A percentile compares a stretch with the other conserved stretches of the same genome.
Conservation (phyloP, 1,140 invertebrate genomes). For the Sycobia sp. region DNA sequence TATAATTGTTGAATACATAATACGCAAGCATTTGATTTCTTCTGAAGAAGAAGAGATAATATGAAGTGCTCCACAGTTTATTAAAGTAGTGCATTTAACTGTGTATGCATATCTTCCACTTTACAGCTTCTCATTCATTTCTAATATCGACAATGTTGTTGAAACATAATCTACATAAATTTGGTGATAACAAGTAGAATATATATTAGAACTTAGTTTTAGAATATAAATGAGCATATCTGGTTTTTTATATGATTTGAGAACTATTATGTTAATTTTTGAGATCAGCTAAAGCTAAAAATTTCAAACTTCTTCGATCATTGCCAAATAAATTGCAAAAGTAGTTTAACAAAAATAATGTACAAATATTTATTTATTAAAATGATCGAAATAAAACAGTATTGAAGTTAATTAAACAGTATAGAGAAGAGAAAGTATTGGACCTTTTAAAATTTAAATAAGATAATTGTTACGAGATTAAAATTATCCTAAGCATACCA, state of each 20-base stretch:
- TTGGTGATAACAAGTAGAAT: background rate
- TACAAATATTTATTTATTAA: constrained; percentile 1
- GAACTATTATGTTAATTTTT: constrained; percentile 9
- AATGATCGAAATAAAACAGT: constrained; percentile 1
- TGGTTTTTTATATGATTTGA: constrained; percentile 1
- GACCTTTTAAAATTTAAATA: constrained; percentile 11
- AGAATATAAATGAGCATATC: background rate
- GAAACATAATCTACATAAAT: background rate
- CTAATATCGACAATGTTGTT: background rate
- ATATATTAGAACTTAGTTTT: background rate
- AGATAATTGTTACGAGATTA: constrained; percentile 3
- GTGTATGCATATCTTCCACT: background rate
- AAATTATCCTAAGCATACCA: background rate
- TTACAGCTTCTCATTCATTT: background rate
- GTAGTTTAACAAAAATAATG: constrained; percentile 14
- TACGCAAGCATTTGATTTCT: constrained; percentile 16
- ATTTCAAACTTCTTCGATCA: constrained; percentile 8
- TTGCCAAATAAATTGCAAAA: constrained; percentile 11
- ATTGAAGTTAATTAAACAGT: background rate
- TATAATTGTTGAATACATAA: constrained; percentile 40
- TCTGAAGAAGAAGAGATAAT: constrained; percentile 1
- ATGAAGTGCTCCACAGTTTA: background rate
- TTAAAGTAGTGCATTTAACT: background rate
- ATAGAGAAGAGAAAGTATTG: background rate
- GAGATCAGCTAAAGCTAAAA: constrained; percentile 21